A percentile compares a stretch with the other conserved stretches of the same genome.
Conservation (phyloP, 2,113 vertebrate genomes). For the Plestiodon gilberti region DNA sequence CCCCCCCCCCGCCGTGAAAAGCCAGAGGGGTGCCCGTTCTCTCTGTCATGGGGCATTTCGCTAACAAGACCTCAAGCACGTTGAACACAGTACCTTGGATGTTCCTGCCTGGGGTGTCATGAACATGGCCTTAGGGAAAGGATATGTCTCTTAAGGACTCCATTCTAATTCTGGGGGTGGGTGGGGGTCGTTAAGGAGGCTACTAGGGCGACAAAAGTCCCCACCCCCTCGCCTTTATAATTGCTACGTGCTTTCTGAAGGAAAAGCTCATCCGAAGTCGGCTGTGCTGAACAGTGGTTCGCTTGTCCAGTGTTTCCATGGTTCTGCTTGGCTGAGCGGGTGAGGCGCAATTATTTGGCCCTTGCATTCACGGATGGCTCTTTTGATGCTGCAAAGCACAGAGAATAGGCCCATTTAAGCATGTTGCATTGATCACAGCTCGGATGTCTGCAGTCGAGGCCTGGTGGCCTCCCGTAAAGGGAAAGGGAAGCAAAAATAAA, state of each 20-base stretch:
- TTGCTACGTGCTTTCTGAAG: conserved; percentile 45
- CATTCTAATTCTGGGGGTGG: background rate
- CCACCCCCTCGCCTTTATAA: conserved; percentile 19
- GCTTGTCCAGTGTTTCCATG: conserved; percentile 48
- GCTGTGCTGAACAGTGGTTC: conserved; percentile 35
- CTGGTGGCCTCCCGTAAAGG: conserved; percentile 54
- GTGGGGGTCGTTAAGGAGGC: conserved; percentile 13
- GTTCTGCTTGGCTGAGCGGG: conserved; percentile 43
- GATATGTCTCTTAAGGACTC: background rate
- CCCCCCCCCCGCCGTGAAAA: background rate
- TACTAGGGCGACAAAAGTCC: conserved; percentile 29
- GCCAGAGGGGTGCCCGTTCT: background rate
- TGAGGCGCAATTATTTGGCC: conserved; percentile 38
- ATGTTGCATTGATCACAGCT: conserved; percentile 48
- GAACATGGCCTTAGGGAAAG: too few relatives aligned
- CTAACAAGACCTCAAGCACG: background rate
- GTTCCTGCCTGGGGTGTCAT: background rate
- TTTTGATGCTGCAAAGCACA: conserved; percentile 37
- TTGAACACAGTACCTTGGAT: background rate
- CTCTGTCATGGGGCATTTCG: background rate
- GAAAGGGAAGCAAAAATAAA: conserved; percentile 16
- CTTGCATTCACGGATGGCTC: conserved; percentile 40
- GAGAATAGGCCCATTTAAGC: conserved; percentile 44
- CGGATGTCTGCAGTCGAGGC: conserved; percentile 56
- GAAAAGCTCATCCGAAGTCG: conserved; percentile 35